Base-by-base conservation (phyloP, 2,797 vertebrate genomes). In the Tokudaia muenninki region DNA sequence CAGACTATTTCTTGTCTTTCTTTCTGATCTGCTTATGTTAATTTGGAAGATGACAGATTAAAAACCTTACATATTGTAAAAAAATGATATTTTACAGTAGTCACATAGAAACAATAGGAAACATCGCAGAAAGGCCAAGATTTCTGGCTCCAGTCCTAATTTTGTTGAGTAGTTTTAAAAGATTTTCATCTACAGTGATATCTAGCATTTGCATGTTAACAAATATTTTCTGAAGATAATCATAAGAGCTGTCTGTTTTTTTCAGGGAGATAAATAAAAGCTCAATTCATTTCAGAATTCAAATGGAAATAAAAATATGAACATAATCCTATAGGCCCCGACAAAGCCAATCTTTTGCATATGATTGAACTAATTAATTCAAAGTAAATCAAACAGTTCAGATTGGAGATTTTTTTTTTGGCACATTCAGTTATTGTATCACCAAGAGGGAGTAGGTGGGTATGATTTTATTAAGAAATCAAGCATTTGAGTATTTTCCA, bases 81-180 rank as follows among this genome's bases (percentile, higher is more conserved):
- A 72, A 67, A 74, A 80, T 21, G 22, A 55, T 61, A 22, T 95
- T 72, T n/a, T 75, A 11, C 5, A 47, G 16, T 74, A 61, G 12
- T 61, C 55, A 47, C 31, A 41, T 86, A 90, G 82, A 26, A 97
- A 92, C 55, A 75, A 92, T 52, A 91, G 2, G 57, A 98, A 97
- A 97, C 91, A 92, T 0, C 26, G 81, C 82, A 82, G 0, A 19
- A 0, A 78, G 97, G 88, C 31, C 95, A 96, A 90, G 59, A 86
- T 94, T 98, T 97, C 95, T 97, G 96, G 90, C 98, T 78, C 83
- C 74, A 84, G 61, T 80, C 72, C 94, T 97, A 94, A 98, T 97
- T 96, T 96, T 87, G 31, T 84, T 83, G 87, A 97, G 84, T 70
- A 90, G 78, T 87, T 92, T 92, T 97, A 96, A 94, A 96, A 91